phyloP scores from a whole-genome alignment of 2,888 invertebrate species.

The Drosophila borealis region DNA sequence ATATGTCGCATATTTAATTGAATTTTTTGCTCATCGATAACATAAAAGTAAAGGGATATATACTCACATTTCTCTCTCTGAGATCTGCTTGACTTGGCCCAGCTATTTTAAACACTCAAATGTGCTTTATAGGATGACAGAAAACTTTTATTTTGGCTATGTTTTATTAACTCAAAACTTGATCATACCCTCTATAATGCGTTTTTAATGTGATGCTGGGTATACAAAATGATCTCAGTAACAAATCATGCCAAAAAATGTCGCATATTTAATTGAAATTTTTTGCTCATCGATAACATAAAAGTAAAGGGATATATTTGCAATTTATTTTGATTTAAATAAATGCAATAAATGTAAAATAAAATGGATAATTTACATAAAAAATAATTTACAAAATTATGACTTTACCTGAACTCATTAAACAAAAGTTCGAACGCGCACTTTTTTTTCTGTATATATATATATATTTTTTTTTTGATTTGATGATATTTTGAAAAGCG shows the following conservation, averaged over 20 bases:
- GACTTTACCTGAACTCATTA: slow-evolving; percentile 55
- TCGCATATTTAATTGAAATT: slow-evolving; percentile 1
- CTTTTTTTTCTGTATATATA: slow-evolving; percentile 9
- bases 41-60: too few species aligned
- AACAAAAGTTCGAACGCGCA: slow-evolving; percentile 37
- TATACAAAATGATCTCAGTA: background rate
- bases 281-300: slow-evolving; percentile 6
- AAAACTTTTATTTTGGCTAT: background rate
- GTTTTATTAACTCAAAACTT: background rate
- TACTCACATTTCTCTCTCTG: background rate
- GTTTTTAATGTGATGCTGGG: background rate
- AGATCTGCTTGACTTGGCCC: background rate
- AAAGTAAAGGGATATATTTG: slow-evolving; percentile 1
- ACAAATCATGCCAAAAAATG: background rate
- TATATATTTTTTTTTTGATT: too few species aligned
- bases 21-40: slow-evolving; percentile 7
- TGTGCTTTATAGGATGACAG: background rate
- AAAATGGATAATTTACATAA: slow-evolving; percentile 12
- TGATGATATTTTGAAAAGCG: slow-evolving; percentile 5
- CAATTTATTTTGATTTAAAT: background rate
- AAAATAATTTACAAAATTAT: slow-evolving; percentile 11
- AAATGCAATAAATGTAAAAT: slow-evolving; percentile 6
- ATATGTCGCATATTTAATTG: background rate
- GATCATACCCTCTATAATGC: background rate
- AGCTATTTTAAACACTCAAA: background rate